Percentiles rank a stretch among this genome's conserved stretches.
Conservation (phyloP, 2,888 invertebrate species). For the Agrochola lychnidis region DNA sequence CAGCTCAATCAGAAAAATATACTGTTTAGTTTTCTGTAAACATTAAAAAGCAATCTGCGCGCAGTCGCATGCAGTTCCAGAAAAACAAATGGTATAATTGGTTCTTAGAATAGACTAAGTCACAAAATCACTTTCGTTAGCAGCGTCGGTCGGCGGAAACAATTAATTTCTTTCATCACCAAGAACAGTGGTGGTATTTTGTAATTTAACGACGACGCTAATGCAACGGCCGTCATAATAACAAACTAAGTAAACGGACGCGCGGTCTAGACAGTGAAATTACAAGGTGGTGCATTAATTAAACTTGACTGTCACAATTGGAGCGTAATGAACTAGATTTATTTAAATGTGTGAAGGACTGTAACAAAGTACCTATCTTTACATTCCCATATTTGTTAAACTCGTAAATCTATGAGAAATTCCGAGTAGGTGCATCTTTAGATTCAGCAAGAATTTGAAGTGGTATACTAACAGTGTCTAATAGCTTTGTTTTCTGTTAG, state of each 20-base stretch:
- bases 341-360: slow-evolving; percentile 50
- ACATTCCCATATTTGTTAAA: slow-evolving; percentile 22
- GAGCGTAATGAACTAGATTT: slow-evolving; percentile 74
- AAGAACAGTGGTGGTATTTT: slow-evolving; percentile 75
- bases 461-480: slow-evolving; percentile 28
- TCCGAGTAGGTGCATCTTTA: slow-evolving; percentile 19
- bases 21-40: slow-evolving; percentile 5
- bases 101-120: slow-evolving; percentile 69
- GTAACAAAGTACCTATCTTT: slow-evolving; percentile 19
- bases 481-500: slow-evolving; percentile 47
- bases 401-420: slow-evolving; percentile 13
- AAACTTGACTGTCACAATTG: slow-evolving; percentile 76
- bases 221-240: slow-evolving; percentile 70
- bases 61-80: slow-evolving; percentile 39
- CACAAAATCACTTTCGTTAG: slow-evolving; percentile 83
- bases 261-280: slow-evolving; percentile 82
- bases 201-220: slow-evolving; percentile 71
- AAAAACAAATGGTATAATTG: slow-evolving; percentile 55
- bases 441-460: slow-evolving; percentile 25
- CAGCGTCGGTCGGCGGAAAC: slow-evolving; percentile 78
- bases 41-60: slow-evolving; percentile 37
- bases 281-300: slow-evolving; percentile 79
- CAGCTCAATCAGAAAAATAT: neutral
- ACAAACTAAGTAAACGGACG: slow-evolving; percentile 72
- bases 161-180: slow-evolving; percentile 80